Conservation (phyloP, 2,888 invertebrate genomes). For the Acleris laterana region DNA sequence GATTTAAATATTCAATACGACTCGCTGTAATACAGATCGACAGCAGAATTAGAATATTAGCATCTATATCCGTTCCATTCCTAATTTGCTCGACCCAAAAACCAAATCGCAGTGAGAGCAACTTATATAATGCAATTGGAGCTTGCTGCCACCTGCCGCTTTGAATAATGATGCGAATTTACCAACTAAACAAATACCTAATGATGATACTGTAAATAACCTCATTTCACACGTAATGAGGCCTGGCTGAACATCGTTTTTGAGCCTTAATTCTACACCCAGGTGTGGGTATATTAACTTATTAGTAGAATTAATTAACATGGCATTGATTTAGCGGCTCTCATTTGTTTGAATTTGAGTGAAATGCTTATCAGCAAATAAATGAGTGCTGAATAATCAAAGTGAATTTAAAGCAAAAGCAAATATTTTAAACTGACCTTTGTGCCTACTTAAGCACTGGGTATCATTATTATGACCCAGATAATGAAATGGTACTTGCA, state of each 20-base stretch:
- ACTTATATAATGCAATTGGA: conserved; percentile 76
- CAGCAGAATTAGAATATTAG: conserved; percentile 23
- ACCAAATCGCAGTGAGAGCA: conserved; percentile 60
- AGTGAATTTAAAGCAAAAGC: no score
- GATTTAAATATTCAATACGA: neutral
- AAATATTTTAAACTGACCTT: no score
- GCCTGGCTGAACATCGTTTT: neutral
- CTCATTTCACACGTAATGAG: conserved; percentile 11
- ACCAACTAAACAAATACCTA: conserved; percentile 53
- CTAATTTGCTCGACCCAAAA: conserved; percentile 66
- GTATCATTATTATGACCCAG: no score
- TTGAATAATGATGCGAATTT: conserved; percentile 52
- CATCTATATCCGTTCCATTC: conserved; percentile 46
- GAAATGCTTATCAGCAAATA: no score
- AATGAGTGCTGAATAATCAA: no score
- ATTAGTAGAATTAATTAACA: no score
- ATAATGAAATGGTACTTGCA: no score
- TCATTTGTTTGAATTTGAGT: no score
- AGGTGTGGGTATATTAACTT: no score
- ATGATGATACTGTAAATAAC: conserved; percentile 42
- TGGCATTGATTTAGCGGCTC: no score
- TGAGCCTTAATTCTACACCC: no score
- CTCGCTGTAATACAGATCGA: conserved; percentile 1
- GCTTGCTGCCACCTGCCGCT: conserved; percentile 67
- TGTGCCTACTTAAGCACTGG: no score